A percentile compares a stretch with the other conserved stretches of the same genome.
Conservation (phyloP, 1,140 invertebrate genomes). For the Trachymyrmex septentrionalis region DNA sequence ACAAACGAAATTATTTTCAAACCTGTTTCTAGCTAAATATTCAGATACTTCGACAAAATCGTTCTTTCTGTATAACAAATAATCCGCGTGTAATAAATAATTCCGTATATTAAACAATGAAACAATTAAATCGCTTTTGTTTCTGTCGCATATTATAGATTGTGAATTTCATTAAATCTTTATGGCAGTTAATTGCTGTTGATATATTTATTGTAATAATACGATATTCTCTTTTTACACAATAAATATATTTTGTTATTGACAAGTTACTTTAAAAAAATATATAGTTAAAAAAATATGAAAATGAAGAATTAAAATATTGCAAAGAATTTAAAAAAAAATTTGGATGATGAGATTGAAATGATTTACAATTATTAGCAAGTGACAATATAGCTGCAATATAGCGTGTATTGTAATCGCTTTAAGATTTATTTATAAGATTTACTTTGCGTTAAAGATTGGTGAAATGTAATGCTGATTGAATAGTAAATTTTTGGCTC, state of each 20-base stretch:
- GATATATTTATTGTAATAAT: background rate
- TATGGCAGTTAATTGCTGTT: background rate
- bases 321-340: too few species aligned
- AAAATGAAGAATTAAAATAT: too few species aligned
- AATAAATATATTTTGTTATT: background rate
- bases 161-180: background rate
- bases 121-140: background rate
- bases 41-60: too few species aligned
- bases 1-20: too few species aligned
- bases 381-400: too few species aligned
- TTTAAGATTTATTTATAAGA: background rate
- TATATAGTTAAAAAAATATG: background rate
- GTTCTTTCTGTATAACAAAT: too few species aligned
- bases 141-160: background rate
- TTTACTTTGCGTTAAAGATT: background rate
- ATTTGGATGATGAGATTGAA: too few species aligned
- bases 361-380: too few species aligned
- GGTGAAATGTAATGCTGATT: background rate
- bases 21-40: too few species aligned
- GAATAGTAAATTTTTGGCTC: background rate
- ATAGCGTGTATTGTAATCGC: background rate
- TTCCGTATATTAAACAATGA: background rate
- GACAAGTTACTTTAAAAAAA: background rate
- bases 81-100: too few species aligned
- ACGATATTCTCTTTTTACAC: background rate